Evolutionary conservation across 2,888 invertebrate species (phyloP).

Genomic region (Melangyna quadrimaculata): DNA sequence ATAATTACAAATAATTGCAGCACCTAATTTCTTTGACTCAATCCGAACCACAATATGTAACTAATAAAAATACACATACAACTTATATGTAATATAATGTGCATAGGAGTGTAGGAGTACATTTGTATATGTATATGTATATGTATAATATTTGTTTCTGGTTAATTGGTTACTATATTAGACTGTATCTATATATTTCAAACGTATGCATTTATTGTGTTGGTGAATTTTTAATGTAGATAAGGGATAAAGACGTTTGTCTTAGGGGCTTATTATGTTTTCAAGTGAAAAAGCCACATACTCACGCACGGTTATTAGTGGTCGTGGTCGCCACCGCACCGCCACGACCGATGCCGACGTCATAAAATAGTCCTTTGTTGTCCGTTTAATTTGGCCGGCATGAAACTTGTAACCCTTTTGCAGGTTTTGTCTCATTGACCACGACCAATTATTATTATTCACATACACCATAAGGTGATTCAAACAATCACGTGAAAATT

Average conservation of each 20-base stretch:
- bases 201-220: neutral
- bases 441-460: neutral
- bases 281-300: neutral
- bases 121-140: too few species aligned
- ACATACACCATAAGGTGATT: slow-evolving; percentile 4
- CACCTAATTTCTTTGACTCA: slow-evolving; percentile 31
- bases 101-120: neutral
- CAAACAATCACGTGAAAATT: neutral
- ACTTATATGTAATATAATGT: neutral
- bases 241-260: neutral
- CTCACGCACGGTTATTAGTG: neutral
- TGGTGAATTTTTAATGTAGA: neutral
- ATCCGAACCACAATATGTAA: neutral
- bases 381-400: neutral
- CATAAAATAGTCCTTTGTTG: neutral
- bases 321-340: neutral
- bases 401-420: neutral
- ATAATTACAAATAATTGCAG: slow-evolving; percentile 59
- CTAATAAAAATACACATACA: neutral
- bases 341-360: neutral
- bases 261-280: slow-evolving; percentile 9
- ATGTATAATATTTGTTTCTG: neutral
- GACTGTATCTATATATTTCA: neutral
- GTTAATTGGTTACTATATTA: neutral
- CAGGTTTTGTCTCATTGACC: neutral